Conservation (phyloP, 2,113 vertebrate genomes). For the Larimichthys crocea region DNA sequence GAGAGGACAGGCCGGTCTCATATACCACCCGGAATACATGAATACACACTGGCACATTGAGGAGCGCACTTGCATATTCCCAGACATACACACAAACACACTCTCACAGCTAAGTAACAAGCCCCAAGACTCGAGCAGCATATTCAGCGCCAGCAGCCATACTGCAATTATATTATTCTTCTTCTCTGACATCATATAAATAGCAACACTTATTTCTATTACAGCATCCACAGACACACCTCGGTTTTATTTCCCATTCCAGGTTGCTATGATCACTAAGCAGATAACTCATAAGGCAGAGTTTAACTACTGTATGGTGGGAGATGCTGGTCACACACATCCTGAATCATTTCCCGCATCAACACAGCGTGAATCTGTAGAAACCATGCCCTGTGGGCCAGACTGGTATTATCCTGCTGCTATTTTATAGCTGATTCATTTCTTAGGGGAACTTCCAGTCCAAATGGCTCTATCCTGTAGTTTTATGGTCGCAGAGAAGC, state of each 20-base stretch:
- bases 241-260: constrained; percentile 43
- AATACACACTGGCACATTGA: constrained; percentile 25
- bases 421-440: constrained; percentile 78
- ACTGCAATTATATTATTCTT: constrained; percentile 54
- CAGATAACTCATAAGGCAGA: constrained; percentile 60
- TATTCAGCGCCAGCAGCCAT: constrained; percentile 30
- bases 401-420: constrained; percentile 58
- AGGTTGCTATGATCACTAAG: constrained; percentile 56
- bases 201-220: constrained; percentile 49
- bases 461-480: constrained; percentile 59
- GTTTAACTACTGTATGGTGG: constrained; percentile 54
- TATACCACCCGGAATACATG: constrained; percentile 50
- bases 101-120: constrained; percentile 35
- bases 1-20: constrained; percentile 19
- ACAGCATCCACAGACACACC: constrained; percentile 33
- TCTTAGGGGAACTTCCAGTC: constrained; percentile 64
- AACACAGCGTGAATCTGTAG: constrained; percentile 62
- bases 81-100: constrained; percentile 31
- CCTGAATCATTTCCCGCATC: constrained; percentile 70
- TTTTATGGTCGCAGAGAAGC: constrained; percentile 65
- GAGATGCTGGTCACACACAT: constrained; percentile 66
- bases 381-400: constrained; percentile 50
- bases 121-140: constrained; percentile 35
- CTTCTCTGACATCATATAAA: constrained; percentile 45
- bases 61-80: constrained; percentile 14